Evolutionary conservation across 35 echinoderm and acorn worm species (phyloP).

Genomic region (Nesometra sesokonis): DNA sequence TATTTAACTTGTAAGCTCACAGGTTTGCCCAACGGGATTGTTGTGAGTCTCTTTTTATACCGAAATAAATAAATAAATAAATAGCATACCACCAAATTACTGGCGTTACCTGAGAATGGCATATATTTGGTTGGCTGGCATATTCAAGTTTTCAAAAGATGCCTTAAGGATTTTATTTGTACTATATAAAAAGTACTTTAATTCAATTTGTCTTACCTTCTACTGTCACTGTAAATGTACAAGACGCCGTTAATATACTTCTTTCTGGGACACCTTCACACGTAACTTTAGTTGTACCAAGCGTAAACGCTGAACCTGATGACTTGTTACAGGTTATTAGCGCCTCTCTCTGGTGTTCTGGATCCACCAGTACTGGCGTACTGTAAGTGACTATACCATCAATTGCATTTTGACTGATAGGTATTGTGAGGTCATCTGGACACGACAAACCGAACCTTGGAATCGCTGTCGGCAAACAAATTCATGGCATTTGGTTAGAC

Average conservation of each 20-base stretch:
- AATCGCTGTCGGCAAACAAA: neutral
- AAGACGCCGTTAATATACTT: neutral
- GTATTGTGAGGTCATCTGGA: neutral
- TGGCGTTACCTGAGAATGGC: too few species aligned
- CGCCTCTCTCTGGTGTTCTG: neutral
- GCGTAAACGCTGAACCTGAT: neutral
- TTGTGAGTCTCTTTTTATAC: too few species aligned
- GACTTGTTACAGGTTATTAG: neutral
- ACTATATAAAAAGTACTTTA: too few species aligned
- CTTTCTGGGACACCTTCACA: neutral
- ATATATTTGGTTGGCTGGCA: too few species aligned
- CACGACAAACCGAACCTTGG: neutral
- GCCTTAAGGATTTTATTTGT: too few species aligned
- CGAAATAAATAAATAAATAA: too few species aligned
- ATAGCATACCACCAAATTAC: too few species aligned
- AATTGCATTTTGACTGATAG: neutral
- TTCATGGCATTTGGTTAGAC: neutral
- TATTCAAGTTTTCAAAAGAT: too few species aligned
- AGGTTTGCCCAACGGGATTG: too few species aligned
- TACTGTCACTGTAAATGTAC: neutral
- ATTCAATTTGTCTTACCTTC: neutral
- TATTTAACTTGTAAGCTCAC: too few species aligned
- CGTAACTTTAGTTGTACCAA: neutral
- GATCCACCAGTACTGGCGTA: neutral
- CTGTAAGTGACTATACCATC: neutral